Conservation (phyloP, 2,797 vertebrate species). For the Florisuga fusca region DNA sequence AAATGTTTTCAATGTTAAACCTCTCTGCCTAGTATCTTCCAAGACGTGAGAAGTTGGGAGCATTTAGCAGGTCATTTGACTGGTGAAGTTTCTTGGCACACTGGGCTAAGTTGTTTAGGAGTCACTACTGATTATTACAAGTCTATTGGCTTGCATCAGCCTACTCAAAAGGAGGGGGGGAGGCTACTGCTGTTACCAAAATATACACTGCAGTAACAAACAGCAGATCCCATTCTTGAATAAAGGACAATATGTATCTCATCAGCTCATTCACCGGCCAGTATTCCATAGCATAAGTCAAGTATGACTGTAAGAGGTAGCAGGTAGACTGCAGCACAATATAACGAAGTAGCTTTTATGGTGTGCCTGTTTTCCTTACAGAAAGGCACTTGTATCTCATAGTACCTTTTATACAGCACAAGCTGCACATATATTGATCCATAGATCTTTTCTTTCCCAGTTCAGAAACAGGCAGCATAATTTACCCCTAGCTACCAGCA, state of each 20-base stretch:
- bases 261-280: background rate
- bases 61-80: background rate
- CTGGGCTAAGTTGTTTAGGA: background rate
- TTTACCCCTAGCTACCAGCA: background rate
- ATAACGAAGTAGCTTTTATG: background rate
- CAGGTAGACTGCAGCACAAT: accelerated
- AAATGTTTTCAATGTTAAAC: background rate
- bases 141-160: background rate
- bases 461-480: background rate
- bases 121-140: background rate
- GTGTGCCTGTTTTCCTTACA: background rate
- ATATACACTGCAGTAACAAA: accelerated
- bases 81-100: background rate
- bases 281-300: background rate
- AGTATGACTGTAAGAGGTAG: background rate
- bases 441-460: background rate
- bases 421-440: background rate
- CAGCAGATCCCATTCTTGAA: background rate
- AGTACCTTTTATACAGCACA: background rate
- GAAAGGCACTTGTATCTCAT: background rate
- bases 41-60: background rate
- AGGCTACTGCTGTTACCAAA: background rate
- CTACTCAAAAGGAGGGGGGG: no score
- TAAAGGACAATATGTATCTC: background rate
- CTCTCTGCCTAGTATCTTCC: background rate